Base-by-base conservation (phyloP, 1,140 invertebrate genomes). In the Semibalanus balanoides region DNA sequence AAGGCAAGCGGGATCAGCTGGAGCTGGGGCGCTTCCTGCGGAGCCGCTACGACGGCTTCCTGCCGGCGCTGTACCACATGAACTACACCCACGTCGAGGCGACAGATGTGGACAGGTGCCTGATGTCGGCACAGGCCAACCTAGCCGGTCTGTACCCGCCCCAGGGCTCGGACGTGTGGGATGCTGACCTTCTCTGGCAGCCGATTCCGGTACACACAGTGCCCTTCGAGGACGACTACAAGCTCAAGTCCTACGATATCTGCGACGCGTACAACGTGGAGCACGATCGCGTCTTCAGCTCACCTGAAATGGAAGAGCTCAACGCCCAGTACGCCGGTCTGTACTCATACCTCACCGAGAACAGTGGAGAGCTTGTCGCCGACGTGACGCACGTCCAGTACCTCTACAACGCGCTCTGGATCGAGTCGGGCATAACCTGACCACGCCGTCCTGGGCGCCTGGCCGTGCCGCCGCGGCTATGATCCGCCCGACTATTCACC, bases 71-170 rank as follows among this genome's bases (percentile, higher is more conserved):
- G 0, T 78, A 76, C 74, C 74, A 76, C 64, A 51, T 76, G 28
- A 74, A 77, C 31, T 74, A 85, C 82, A 82, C 85, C 30, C 51
- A 75, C 25, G 78, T 85, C 0, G 78, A 81, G 22, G 84, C 83
- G 72, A 84, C 85, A 31, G 82, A 84, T 76, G 81, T 80, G 14
- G 82, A 85, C 76, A 73, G 85, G 28, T 84, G 84, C 71, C 76
- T 86, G 64, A 85, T 86, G 84, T 84, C 83, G 77, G 85, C 84
- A 0, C 72, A 75, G 25, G 75, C 74, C 74, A 78, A 78, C 74
- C 74, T 78, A 11, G 78, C 78, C 19, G 76, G 73, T 0, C 76
- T 78, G 72, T 78, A 76, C 35, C 74, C 35, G 17, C 78, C 76
- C 3, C 30, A 74, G 28, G n/a, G 43, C 14, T 19, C 30, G 0